Percentiles rank a stretch among this genome's conserved stretches.
phyloP scores from a whole-genome alignment of 2,797 vertebrate genomes.

The Karalla daura region DNA sequence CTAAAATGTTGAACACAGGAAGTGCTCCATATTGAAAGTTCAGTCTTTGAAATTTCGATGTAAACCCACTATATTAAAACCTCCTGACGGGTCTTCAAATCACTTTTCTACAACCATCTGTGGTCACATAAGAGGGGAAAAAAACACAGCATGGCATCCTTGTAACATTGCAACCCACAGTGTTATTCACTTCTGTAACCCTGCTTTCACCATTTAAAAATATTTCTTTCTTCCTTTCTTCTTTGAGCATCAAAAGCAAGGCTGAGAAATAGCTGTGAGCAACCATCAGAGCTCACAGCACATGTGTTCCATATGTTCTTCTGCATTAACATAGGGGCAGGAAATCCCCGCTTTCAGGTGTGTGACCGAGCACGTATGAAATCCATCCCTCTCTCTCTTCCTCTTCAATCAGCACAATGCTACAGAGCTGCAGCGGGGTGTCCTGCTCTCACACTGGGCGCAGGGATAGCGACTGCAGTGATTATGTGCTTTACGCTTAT shows the following conservation, averaged over 20 bases:
- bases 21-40: too few relatives aligned
- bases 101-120: too few relatives aligned
- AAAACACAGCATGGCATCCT: too few relatives aligned
- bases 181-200: too few relatives aligned
- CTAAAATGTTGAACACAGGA: too few relatives aligned
- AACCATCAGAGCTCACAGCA: constrained; percentile 7
- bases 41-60: too few relatives aligned
- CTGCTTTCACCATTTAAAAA: constrained; percentile 33
- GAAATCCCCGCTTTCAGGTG: constrained; percentile 13
- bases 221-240: constrained; percentile 35
- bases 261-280: constrained; percentile 11
- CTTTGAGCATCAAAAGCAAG: constrained; percentile 36
- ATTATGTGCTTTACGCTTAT: constrained; percentile 67
- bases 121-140: constrained; percentile 15
- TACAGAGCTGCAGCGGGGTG: constrained; percentile 10
- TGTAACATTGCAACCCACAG: too few relatives aligned
- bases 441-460: constrained; percentile 37
- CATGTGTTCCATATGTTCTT: neutral
- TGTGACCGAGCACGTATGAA: neutral
- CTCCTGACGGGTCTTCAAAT: too few relatives aligned
- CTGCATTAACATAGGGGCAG: constrained; percentile 8
- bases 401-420: constrained; percentile 13
- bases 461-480: constrained; percentile 46
- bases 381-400: constrained; percentile 22
- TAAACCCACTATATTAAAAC: too few relatives aligned